Evolutionary conservation across 2,113 vertebrate genomes (phyloP).

Genomic region (Axis porcinus): DNA sequence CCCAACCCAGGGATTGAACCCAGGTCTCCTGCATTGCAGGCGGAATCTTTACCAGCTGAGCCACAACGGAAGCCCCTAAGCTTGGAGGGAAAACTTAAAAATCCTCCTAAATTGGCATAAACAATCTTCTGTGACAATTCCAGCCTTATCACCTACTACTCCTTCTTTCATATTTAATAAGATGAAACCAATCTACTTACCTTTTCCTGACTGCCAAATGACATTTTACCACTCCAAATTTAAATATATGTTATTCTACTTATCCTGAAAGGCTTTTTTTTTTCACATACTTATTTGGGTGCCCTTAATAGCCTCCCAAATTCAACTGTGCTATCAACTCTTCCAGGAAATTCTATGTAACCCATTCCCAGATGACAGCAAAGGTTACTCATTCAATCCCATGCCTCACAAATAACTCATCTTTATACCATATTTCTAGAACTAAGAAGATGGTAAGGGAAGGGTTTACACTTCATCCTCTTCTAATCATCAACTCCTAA

Average conservation of each 20-base stretch:
- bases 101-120: not conserved
- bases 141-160: not conserved
- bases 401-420: not conserved
- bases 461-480: not conserved
- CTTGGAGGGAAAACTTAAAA: too few species aligned
- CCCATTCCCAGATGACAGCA: not conserved
- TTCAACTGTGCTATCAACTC: not conserved
- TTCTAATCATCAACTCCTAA: not conserved
- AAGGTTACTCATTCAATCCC: not conserved
- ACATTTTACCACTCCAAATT: not conserved
- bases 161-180: not conserved
- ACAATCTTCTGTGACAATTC: not conserved
- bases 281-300: not conserved
- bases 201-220: not conserved
- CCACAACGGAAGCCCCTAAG: not conserved
- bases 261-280: not conserved
- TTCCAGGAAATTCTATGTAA: not conserved
- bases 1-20: not conserved
- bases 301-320: not conserved
- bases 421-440: not conserved
- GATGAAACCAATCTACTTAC: not conserved
- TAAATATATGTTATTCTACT: not conserved
- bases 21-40: not conserved
- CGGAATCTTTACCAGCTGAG: not conserved
- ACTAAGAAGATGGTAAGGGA: not conserved